A percentile compares a stretch with the other conserved stretches of the same genome.
Evolutionary conservation across 2,888 invertebrate genomes (phyloP).

Genomic region (Dorcus parallelipipedus): DNA sequence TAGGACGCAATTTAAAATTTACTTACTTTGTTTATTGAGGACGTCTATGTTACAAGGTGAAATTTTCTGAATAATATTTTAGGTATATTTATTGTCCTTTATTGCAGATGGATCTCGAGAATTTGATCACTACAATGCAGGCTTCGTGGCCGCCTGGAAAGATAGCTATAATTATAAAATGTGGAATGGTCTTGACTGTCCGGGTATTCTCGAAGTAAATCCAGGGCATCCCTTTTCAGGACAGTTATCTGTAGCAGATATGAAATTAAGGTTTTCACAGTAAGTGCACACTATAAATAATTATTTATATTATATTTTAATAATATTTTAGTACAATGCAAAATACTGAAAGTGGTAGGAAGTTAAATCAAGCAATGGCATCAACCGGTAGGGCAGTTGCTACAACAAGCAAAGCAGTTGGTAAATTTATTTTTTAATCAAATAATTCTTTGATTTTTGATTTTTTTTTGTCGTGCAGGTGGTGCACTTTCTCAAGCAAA

Average conservation of each 20-base stretch:
- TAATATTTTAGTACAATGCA: slow-evolving; percentile 77
- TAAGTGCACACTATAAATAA: slow-evolving; percentile 53
- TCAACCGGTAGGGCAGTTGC: slow-evolving; percentile 89
- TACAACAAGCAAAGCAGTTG: slow-evolving; percentile 71
- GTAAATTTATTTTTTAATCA: slow-evolving; percentile 44
- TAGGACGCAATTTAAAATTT: slow-evolving; percentile 87
- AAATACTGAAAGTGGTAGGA: slow-evolving; percentile 88
- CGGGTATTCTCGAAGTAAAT: slow-evolving; percentile 65
- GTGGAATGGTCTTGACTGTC: slow-evolving; percentile 70
- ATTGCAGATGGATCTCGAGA: slow-evolving; percentile 73
- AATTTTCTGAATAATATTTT: background rate
- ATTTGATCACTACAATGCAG: slow-evolving; percentile 82
- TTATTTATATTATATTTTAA: background rate
- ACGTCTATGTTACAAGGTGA: slow-evolving; percentile 73
- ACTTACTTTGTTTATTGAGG: slow-evolving; percentile 75
- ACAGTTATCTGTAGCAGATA: slow-evolving; percentile 89
- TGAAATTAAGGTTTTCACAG: slow-evolving; percentile 89
- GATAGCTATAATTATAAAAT: slow-evolving; percentile 83
- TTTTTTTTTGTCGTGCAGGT: slow-evolving; percentile 48
- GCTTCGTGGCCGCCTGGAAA: slow-evolving; percentile 82
- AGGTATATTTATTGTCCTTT: background rate
- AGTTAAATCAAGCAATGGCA: slow-evolving; percentile 88
- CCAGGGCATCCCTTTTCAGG: slow-evolving; percentile 94
- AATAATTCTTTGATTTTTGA: background rate
- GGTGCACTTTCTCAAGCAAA: slow-evolving; percentile 86